A percentile compares a stretch with the other conserved stretches of the same genome.
Conservation (phyloP, 2,113 vertebrate species). For the Eptesicus fuscus region DNA sequence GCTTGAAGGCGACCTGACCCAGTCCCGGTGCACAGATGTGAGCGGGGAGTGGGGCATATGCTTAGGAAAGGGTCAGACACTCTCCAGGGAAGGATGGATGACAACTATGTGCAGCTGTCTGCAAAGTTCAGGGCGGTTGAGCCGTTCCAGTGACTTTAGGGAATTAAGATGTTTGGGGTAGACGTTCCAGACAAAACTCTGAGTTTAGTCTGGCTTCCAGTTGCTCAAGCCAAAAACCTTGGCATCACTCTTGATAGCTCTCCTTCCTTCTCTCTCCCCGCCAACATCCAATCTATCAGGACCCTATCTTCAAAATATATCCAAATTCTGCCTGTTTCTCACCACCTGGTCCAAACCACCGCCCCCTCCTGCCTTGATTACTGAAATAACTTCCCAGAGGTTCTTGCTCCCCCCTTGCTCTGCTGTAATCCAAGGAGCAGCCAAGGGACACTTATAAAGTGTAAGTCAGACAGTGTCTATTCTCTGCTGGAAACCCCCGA, state of each 20-base stretch:
- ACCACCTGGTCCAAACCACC: background rate
- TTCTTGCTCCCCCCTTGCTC: background rate
- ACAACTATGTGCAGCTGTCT: conserved; percentile 47
- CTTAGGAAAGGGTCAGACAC: background rate
- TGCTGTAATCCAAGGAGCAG: background rate
- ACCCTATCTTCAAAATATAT: background rate
- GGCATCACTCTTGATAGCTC: background rate
- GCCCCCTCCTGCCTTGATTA: background rate
- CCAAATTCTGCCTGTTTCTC: background rate
- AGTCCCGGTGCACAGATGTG: background rate
- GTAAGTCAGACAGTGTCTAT: background rate
- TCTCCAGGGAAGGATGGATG: conserved; percentile 54
- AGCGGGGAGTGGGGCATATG: background rate
- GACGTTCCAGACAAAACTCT: conserved; percentile 54
- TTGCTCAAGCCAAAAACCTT: conserved; percentile 12
- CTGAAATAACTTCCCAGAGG: background rate
- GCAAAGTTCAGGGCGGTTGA: conserved; percentile 14
- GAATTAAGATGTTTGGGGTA: conserved; percentile 67
- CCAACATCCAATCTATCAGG: background rate
- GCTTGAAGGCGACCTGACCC: background rate
- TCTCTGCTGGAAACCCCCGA: background rate
- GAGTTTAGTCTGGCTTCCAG: conserved; percentile 57
- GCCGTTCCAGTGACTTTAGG: conserved; percentile 53
- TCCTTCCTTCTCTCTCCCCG: background rate
- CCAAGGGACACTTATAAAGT: background rate